Percentiles rank a stretch among this genome's conserved stretches.
Evolutionary conservation across 2,797 vertebrate genomes (phyloP).

Genomic region (Mycteria americana): DNA sequence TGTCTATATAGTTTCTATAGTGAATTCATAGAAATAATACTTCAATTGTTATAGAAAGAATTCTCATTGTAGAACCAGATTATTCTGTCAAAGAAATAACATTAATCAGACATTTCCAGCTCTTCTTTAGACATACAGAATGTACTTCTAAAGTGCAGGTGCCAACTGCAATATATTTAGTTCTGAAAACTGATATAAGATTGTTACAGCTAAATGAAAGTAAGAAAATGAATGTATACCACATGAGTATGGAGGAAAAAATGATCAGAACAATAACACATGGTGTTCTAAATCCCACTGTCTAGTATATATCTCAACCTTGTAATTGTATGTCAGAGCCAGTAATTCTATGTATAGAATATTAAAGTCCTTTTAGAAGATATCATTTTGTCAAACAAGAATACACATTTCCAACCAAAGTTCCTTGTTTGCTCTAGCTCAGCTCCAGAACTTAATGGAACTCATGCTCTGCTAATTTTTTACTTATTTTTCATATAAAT

Average conservation of each 20-base stretch:
- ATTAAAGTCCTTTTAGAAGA: not conserved
- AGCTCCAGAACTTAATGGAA: not conserved
- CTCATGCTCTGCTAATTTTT: not conserved
- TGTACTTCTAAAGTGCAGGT: not conserved
- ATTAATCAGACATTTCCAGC: not conserved
- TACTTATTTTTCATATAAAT: not conserved
- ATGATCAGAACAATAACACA: not conserved
- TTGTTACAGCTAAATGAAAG: not conserved
- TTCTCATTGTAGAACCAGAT: not conserved
- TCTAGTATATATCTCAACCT: not conserved
- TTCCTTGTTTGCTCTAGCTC: not conserved
- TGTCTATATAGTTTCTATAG: not conserved
- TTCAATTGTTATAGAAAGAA: not conserved
- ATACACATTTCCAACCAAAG: not conserved
- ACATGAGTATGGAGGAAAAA: not conserved
- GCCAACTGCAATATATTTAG: not conserved
- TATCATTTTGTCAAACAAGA: not conserved
- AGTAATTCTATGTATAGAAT: not conserved
- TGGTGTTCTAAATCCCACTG: not conserved
- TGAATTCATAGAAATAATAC: constrained; percentile 26
- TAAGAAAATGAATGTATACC: not conserved
- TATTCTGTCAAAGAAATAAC: not conserved
- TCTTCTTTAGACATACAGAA: not conserved
- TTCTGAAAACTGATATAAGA: not conserved
- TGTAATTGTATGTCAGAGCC: not conserved